These are phyloP conservation scores for Dermatophagoides farinae DNA, from an alignment of 1,140 invertebrate species.

Conservation along the genomic window DNA sequence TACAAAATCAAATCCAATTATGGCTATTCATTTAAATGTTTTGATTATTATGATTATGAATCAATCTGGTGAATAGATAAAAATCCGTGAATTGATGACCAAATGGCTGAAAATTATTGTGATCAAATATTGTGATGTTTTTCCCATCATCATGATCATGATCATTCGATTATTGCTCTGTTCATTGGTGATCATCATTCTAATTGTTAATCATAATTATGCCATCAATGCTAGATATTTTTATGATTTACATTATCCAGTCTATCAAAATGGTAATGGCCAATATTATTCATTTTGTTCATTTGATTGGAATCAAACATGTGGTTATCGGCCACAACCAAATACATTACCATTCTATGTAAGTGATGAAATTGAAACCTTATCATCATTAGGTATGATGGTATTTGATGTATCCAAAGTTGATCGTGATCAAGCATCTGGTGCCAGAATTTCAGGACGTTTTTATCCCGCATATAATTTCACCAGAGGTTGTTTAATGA, in stretches of 20 bases:
- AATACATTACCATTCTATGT: neutral
- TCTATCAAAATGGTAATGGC: neutral
- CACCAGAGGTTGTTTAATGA: neutral
- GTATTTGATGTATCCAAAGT: neutral
- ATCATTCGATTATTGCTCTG: neutral
- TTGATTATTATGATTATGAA: neutral
- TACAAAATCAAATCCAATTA: neutral
- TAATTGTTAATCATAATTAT: neutral
- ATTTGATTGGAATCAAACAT: constrained; percentile 1
- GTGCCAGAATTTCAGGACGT: neutral
- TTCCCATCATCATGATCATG: too few relatives aligned
- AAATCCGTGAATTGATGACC: too few relatives aligned
- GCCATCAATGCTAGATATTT: neutral
- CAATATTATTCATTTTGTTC: neutral
- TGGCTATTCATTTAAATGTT: neutral
- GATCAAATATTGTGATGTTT: too few relatives aligned
- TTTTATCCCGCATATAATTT: neutral
- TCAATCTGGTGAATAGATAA: too few relatives aligned
- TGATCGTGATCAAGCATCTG: neutral
- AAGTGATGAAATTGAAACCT: neutral
- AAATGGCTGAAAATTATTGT: too few relatives aligned
- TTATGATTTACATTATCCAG: neutral
- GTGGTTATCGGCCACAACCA: neutral
- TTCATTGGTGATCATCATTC: neutral
- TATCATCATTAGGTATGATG: neutral